Conservation (phyloP, 2,888 invertebrate genomes). For the Netelia virgata region DNA sequence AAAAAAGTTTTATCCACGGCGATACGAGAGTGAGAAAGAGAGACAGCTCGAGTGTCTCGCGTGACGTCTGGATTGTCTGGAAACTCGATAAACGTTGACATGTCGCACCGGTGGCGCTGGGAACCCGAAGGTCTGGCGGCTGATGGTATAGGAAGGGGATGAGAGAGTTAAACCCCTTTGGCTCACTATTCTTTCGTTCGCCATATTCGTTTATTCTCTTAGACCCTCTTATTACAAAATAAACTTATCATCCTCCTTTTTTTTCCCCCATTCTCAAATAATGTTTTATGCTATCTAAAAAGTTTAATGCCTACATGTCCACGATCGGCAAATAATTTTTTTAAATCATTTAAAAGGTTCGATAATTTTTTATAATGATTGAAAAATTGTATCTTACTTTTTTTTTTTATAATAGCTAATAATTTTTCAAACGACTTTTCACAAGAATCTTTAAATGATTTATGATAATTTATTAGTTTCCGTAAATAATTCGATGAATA, state of each 20-base stretch:
- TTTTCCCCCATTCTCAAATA: neutral
- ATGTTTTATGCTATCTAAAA: no score
- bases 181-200: conserved; percentile 29
- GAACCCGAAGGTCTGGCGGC: conserved; percentile 49
- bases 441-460: no score
- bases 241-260: neutral
- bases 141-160: conserved; percentile 30
- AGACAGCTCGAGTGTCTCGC: conserved; percentile 64
- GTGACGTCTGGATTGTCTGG: conserved; percentile 70
- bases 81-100: conserved; percentile 72
- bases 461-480: conserved; percentile 11
- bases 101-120: conserved; percentile 66
- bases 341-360: no score
- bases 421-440: no score
- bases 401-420: no score
- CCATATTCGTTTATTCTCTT: conserved; percentile 2
- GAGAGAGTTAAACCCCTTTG: conserved; percentile 33
- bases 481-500: conserved; percentile 31
- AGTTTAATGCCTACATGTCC: no score
- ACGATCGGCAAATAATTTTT: no score
- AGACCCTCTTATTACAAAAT: neutral
- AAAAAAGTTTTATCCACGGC: conserved; percentile 14
- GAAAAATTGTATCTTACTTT: no score
- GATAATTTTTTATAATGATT: no score
- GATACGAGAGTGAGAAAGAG: conserved; percentile 24